Evolutionary conservation across 2,888 invertebrate species (phyloP).

Genomic region (Nymphalis c-album): DNA sequence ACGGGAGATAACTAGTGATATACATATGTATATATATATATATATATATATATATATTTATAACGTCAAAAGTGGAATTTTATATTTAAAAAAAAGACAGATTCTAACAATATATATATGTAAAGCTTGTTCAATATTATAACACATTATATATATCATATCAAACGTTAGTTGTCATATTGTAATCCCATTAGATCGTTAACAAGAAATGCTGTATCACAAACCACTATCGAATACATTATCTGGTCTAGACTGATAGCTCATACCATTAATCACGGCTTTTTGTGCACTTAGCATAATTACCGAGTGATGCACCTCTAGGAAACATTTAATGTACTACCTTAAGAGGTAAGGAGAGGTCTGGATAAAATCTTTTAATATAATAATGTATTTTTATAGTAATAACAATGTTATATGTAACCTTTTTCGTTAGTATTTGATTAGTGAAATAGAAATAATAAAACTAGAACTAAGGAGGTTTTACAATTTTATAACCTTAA

Average conservation of each 20-base stretch:
- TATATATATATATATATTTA: too few relatives aligned
- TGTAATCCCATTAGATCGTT: neutral
- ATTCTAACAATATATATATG: too few relatives aligned
- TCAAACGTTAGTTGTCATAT: neutral
- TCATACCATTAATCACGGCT: conserved; percentile 66
- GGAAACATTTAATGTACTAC: conserved; percentile 18
- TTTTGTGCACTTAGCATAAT: conserved; percentile 76
- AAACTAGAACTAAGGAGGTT: too few relatives aligned
- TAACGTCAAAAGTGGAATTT: too few relatives aligned
- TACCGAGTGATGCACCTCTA: conserved; percentile 43
- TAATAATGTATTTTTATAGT: neutral
- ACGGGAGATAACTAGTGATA: too few relatives aligned
- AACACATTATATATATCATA: neutral
- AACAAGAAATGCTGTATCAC: conserved; percentile 25
- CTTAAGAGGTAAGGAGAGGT: neutral
- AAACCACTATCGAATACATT: conserved; percentile 42
- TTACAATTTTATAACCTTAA: too few relatives aligned
- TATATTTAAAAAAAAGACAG: too few relatives aligned
- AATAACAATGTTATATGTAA: too few relatives aligned
- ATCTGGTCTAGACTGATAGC: conserved; percentile 69
- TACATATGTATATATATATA: too few relatives aligned
- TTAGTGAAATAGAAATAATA: too few relatives aligned
- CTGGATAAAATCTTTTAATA: neutral
- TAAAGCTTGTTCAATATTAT: neutral
- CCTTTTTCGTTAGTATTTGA: too few relatives aligned